Evolutionary conservation across 2,113 vertebrate genomes (phyloP).

Genomic region (Carassius gibelio): DNA sequence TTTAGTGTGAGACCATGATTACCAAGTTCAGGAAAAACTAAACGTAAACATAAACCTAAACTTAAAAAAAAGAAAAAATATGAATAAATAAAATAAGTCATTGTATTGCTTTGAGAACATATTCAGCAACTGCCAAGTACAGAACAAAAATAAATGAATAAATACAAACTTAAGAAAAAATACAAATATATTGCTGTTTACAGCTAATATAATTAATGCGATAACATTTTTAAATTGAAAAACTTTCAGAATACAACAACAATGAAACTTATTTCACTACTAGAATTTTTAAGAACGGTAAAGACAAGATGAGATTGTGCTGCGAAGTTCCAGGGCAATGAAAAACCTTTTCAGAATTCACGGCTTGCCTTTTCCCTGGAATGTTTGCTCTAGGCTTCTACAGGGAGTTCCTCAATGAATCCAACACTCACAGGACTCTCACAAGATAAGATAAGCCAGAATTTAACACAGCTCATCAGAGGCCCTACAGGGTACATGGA

Average conservation of each 20-base stretch:
- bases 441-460: conserved; percentile 54
- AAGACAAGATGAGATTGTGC: conserved; percentile 35
- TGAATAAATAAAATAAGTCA: too few relatives aligned
- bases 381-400: conserved; percentile 55
- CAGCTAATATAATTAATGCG: not conserved
- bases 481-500: conserved; percentile 16
- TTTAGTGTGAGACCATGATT: too few relatives aligned
- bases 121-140: too few relatives aligned
- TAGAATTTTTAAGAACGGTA: conserved; percentile 43
- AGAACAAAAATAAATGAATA: too few relatives aligned
- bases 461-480: conserved; percentile 42
- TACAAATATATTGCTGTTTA: too few relatives aligned
- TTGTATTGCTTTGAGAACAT: too few relatives aligned
- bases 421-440: conserved; percentile 25
- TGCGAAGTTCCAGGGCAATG: conserved; percentile 24
- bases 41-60: not conserved
- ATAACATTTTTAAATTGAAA: not conserved
- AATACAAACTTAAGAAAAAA: too few relatives aligned
- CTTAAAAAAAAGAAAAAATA: not conserved
- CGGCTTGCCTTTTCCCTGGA: conserved; percentile 37
- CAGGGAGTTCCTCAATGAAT: conserved; percentile 41
- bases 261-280: conserved; percentile 6
- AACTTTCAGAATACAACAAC: not conserved
- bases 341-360: conserved; percentile 30
- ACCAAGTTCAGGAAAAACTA: not conserved